A percentile compares a stretch with the other conserved stretches of the same genome.
Conservation (phyloP, 2,113 vertebrate species). For the Anthoscopus minutus region DNA sequence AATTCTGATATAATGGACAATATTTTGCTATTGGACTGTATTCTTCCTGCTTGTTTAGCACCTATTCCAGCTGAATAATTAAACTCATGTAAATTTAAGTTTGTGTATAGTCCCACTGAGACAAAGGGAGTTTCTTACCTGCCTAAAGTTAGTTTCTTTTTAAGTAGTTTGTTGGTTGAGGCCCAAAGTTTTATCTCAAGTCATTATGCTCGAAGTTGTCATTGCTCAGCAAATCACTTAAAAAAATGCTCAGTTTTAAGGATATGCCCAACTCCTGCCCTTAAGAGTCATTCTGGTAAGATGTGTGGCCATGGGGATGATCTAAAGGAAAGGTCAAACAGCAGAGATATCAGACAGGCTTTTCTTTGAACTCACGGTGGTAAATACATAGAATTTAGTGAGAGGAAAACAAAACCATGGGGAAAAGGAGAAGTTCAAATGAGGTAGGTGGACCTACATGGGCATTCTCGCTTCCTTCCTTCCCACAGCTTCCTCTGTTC, state of each 20-base stretch:
- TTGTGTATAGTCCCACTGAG: not conserved
- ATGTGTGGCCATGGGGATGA: not conserved
- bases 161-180: not conserved
- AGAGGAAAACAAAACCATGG: not conserved
- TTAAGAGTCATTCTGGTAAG: not conserved
- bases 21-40: not conserved
- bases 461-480: constrained; percentile 61
- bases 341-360: not conserved
- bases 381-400: not conserved
- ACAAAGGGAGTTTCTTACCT: not conserved
- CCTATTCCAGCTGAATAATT: not conserved
- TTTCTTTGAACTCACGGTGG: not conserved
- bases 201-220: not conserved
- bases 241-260: not conserved
- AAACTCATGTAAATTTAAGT: not conserved
- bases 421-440: constrained; percentile 24
- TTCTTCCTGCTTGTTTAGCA: not conserved
- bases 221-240: not conserved
- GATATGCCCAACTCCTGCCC: not conserved
- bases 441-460: constrained; percentile 31
- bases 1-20: not conserved
- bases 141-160: not conserved
- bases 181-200: not conserved
- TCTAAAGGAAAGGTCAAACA: not conserved
- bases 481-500: constrained; percentile 69